phyloP scores from a whole-genome alignment of 2,888 invertebrate species.

The Leptinotarsa peninsularis region DNA sequence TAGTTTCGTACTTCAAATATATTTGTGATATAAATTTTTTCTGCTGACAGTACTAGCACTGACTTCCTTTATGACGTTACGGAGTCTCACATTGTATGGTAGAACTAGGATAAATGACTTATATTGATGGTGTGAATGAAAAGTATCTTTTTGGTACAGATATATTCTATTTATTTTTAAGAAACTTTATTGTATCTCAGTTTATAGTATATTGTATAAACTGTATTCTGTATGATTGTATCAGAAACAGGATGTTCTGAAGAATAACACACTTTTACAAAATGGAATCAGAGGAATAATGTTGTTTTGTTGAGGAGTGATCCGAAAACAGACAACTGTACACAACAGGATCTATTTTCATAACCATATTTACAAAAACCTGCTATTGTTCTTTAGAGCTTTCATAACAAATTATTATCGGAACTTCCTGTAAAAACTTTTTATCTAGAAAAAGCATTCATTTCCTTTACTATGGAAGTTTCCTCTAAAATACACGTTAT shows the following conservation, averaged over 20 bases:
- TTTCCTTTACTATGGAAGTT: not conserved
- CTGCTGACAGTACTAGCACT: conserved; percentile 4
- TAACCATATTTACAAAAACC: not conserved
- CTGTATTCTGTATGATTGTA: not conserved
- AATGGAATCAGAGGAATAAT: not conserved
- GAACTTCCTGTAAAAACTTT: not conserved
- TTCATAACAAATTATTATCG: no score
- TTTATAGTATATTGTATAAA: not conserved
- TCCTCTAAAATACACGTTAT: not conserved
- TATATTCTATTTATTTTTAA: conserved; percentile 18
- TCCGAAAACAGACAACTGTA: not conserved
- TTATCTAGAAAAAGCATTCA: not conserved
- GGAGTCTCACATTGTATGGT: not conserved
- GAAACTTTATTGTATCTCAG: not conserved
- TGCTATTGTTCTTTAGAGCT: no score
- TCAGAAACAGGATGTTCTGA: not conserved
- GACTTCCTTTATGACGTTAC: not conserved
- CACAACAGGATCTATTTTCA: not conserved
- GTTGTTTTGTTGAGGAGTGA: not conserved
- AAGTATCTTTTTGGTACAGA: not conserved
- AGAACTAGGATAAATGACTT: not conserved
- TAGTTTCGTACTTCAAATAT: conserved; percentile 21
- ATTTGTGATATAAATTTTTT: conserved; percentile 14
- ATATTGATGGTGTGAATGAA: not conserved
- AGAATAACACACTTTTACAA: not conserved